Conservation (phyloP, 2,888 invertebrate species). For the Lutraria lutraria region DNA sequence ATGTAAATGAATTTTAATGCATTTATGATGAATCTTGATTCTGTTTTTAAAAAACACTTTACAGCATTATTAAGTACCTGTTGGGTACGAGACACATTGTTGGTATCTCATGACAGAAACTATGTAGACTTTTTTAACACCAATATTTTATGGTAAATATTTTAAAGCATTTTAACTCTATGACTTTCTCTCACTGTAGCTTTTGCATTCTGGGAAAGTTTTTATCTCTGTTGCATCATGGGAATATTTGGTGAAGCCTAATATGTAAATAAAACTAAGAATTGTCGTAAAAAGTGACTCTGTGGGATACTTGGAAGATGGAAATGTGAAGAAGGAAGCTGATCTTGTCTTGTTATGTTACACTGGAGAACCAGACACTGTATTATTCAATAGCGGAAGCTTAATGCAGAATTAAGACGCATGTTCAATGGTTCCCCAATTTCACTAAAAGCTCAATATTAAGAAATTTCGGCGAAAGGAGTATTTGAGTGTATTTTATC, state of each 20-base stretch:
- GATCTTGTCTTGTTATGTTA: neutral
- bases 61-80: no score
- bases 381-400: neutral
- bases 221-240: neutral
- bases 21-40: no score
- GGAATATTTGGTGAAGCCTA: neutral
- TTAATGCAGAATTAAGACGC: neutral
- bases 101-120: neutral
- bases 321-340: neutral
- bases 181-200: neutral
- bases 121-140: neutral
- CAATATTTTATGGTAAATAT: neutral
- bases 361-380: neutral
- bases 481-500: neutral
- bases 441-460: slow-evolving; percentile 15
- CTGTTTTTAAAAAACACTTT: no score
- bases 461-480: neutral
- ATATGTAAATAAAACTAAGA: neutral
- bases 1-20: no score
- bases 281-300: neutral
- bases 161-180: neutral
- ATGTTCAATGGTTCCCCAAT: slow-evolving; percentile 1
- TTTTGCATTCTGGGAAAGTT: neutral
- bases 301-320: neutral
- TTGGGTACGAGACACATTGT: neutral